Base-by-base conservation (phyloP, 2,113 vertebrate species). In the Ctenodactylus gundi region DNA sequence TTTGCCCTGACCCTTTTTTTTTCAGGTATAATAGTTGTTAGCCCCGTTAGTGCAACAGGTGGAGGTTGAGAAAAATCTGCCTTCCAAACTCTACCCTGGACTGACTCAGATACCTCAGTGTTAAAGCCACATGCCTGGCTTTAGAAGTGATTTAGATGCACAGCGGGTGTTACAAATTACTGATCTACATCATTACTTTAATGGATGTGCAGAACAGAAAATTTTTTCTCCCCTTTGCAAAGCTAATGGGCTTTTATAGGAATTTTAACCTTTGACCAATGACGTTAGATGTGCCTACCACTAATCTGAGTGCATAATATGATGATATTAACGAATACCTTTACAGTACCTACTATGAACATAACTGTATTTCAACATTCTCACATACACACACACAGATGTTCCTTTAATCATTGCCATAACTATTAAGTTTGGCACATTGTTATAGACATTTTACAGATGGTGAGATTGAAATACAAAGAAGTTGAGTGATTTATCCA, bases 391-490 rank as follows among this genome's bases (percentile, higher is more conserved):
- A 34, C 7, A 34, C 3, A 9, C 21, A 53, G 76, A 64, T 44
- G 39, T 55, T 64, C 4, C 41, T 41, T 76, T 84, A 70, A 75
- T 88, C 2, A 2, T 92, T 64, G 60, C 2, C 60, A 34, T 67
- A 92, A 62, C 17, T 84, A 27, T 0, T 83, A 41, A 82, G 2
- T 73, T 92, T 93, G 10, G 12, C 51, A 51, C 27, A 51, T 46
- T 73, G 36, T 55, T 75, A 44, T 64, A 88, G 36, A 15, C 6
- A 75, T 55, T 90, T 81, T 84, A 57, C 3, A 78, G 31, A 81
- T 90, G 82, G 73, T 78, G 41, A 94, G 60, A 64, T 34, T 86
- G 49, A 96, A 31, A n/a, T 5, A 77, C 36, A 80, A 87, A 92
- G 12, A 88, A 4, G n/a, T 67, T 83, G 57, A 77, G 41, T 84